phyloP scores from a whole-genome alignment of 2,113 vertebrate genomes.

The Sylvia atricapilla region DNA sequence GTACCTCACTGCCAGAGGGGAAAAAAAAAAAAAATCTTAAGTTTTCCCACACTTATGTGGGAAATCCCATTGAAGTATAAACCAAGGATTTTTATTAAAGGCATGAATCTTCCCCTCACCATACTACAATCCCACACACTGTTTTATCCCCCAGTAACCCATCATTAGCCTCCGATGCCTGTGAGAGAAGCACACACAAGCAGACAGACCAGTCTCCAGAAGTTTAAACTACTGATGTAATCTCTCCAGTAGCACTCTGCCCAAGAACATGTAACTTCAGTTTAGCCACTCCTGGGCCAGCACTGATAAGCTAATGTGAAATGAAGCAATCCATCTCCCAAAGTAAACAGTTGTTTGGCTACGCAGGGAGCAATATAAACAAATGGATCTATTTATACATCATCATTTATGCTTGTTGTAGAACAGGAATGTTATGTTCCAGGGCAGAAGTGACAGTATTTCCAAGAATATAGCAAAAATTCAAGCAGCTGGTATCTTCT shows the following conservation, averaged over 20 bases:
- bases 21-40: not conserved
- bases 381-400: not conserved
- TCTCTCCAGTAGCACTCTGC: not conserved
- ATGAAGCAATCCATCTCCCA: conserved; percentile 3
- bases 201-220: not conserved
- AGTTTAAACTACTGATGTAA: not conserved
- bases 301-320: not conserved
- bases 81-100: not conserved
- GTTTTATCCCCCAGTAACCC: rapidly evolving
- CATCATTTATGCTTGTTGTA: not conserved
- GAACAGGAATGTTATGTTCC: not conserved
- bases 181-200: not conserved
- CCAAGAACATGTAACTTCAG: not conserved
- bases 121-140: not conserved
- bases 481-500: not conserved
- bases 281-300: not conserved
- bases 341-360: not conserved
- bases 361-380: not conserved
- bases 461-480: not conserved
- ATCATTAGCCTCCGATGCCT: too few relatives aligned
- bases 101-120: not conserved
- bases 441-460: not conserved
- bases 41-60: not conserved
- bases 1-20: too few relatives aligned
- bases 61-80: not conserved